phyloP scores from a whole-genome alignment of 2,113 vertebrate species.

The Malaclemys terrapin region DNA sequence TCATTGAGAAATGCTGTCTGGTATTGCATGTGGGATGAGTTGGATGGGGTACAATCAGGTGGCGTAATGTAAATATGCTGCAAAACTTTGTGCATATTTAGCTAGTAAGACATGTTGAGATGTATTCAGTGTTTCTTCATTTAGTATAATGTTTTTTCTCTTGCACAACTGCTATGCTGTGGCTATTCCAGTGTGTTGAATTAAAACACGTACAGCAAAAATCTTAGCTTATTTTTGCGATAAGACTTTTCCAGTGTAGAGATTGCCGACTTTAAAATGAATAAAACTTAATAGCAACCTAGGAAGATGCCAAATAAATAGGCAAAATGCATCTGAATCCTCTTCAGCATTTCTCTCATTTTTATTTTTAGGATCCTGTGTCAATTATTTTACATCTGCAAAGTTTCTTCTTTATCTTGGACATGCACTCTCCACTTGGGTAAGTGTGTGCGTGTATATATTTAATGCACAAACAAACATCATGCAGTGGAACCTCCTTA shows the following conservation, averaged over 20 bases:
- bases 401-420: slow-evolving; percentile 96
- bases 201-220: neutral
- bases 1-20: too few relatives aligned
- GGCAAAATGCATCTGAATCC: neutral
- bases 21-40: too few relatives aligned
- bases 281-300: neutral
- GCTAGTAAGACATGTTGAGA: neutral
- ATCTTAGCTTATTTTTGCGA: neutral
- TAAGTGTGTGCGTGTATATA: slow-evolving; percentile 75
- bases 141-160: neutral
- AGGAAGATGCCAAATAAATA: neutral
- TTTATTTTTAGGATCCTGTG: slow-evolving; percentile 81
- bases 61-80: neutral
- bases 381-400: slow-evolving; percentile 89
- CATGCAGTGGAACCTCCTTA: neutral
- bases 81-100: neutral
- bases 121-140: neutral
- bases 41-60: neutral
- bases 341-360: neutral
- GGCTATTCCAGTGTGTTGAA: neutral
- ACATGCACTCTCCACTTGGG: slow-evolving; percentile 96
- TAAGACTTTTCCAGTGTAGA: too few relatives aligned
- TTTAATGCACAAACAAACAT: neutral
- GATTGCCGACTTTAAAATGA: neutral
- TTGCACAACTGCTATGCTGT: neutral